Evolutionary conservation across 1,140 invertebrate genomes (phyloP), one percentile per base, ranked within the genome.

Genomic region (Vanessa atalanta): DNA sequence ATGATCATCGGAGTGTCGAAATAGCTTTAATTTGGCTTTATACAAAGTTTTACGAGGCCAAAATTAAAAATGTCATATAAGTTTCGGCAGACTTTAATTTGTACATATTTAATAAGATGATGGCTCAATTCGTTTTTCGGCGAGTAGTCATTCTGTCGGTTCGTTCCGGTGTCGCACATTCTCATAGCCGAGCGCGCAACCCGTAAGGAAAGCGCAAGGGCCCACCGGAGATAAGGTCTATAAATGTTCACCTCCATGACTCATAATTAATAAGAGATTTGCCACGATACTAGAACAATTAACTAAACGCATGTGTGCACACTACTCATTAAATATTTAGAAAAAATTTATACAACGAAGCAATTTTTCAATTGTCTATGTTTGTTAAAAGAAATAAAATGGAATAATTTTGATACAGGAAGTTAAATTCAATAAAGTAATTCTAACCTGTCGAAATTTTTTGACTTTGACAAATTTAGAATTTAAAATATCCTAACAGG

Each of bases 221-320:
- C 81, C 75, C 79, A 84, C 88, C 88, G 87, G 88, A 86, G 88
- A 90, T 90, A 89, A 86, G 86, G 85, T 87, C 84, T 85, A 86
- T 89, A 88, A 90, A 87, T 86, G 84, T 81, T 85, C 82, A 81
- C 80, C 57, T 83, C 71, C 75, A 73, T 75, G 73, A 68, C 76
- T 84, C 83, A 83, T 89, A 88, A 90, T 89, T 88, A 89, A 89
- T 90, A 90, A 31, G 57, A 76, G 64, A 72, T 81, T 66, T 57
- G 60, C 64, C 73, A 73, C 73, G 81, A 86, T 86, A 86, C 43
- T 70, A 61, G 72, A 73, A 76, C 79, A 83, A 84, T 88, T 86
- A 87, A 84, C 79, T 70, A 86, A 86, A 87, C 85, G 84, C 78
- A 82, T 60, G 48, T 70, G 20, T 70, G 50, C 12, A n/a, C 37